A percentile compares a stretch with the other conserved stretches of the same genome.
Conservation (phyloP, 2,888 invertebrate species). For the Leucania comma region DNA sequence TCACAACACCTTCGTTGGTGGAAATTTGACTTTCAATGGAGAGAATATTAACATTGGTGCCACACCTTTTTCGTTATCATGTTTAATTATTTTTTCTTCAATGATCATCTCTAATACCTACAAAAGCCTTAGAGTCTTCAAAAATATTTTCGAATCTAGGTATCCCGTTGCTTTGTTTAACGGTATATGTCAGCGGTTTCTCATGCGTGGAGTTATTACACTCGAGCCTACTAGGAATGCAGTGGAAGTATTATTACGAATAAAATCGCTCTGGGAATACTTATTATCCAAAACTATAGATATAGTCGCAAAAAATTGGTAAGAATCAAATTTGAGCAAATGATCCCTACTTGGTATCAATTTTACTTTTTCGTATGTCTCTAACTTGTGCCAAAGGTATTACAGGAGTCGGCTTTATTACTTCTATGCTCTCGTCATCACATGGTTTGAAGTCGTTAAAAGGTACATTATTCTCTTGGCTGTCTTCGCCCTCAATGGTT, state of each 20-base stretch:
- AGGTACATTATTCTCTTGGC: slow-evolving; percentile 19
- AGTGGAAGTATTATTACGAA: slow-evolving; percentile 1
- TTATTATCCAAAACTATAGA: not conserved
- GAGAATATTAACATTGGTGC: not conserved
- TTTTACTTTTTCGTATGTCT: not conserved
- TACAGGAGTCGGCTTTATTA: slow-evolving; percentile 3
- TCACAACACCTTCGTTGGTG: slow-evolving; percentile 42
- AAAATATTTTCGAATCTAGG: slow-evolving; percentile 13
- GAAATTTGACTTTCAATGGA: not conserved
- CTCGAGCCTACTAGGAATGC: not conserved
- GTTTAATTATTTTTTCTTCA: not conserved
- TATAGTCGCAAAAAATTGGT: not conserved
- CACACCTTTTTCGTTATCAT: too few relatives aligned
- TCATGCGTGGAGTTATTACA: slow-evolving; percentile 22
- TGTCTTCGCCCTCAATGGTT: slow-evolving; percentile 16
- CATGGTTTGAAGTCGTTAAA: slow-evolving; percentile 26
- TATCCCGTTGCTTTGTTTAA: slow-evolving; percentile 25
- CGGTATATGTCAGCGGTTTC: slow-evolving; percentile 7
- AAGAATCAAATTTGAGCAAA: not conserved
- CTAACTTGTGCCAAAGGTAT: slow-evolving; percentile 8
- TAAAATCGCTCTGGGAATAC: not conserved
- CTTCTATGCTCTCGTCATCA: not conserved
- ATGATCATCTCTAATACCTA: not conserved
- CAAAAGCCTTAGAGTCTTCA: not conserved
- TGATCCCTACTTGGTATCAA: not conserved